Evolutionary conservation across 2,888 invertebrate genomes (phyloP).

Genomic region (Synergus umbraculus): DNA sequence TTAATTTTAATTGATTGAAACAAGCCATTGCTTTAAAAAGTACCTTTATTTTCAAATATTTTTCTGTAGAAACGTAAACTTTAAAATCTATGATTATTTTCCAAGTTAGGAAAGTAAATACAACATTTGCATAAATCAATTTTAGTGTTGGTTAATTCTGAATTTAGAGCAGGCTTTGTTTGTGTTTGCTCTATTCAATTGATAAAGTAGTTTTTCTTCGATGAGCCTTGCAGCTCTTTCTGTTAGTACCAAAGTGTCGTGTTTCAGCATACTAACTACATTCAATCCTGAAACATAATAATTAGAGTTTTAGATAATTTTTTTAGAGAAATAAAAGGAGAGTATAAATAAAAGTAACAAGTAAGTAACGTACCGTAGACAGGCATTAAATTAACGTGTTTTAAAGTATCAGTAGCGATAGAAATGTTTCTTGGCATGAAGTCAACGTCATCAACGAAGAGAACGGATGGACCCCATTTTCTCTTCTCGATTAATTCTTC

Average conservation of each 20-base stretch:
- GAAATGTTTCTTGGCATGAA: slow-evolving; percentile 93
- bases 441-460: slow-evolving; percentile 95
- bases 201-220: slow-evolving; percentile 86
- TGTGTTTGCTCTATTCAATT: slow-evolving; percentile 82
- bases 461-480: slow-evolving; percentile 97
- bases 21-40: background rate
- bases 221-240: slow-evolving; percentile 89
- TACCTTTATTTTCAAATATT: slow-evolving; percentile 5
- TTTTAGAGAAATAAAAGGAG: slow-evolving; percentile 11
- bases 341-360: background rate
- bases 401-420: slow-evolving; percentile 87
- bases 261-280: slow-evolving; percentile 97
- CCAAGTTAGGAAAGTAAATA: slow-evolving; percentile 22
- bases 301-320: background rate
- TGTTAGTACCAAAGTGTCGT: slow-evolving; percentile 94
- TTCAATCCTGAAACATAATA: slow-evolving; percentile 82
- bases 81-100: slow-evolving; percentile 37
- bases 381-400: slow-evolving; percentile 95
- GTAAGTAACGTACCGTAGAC: slow-evolving; percentile 83
- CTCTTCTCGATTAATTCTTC: slow-evolving; percentile 88
- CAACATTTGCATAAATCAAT: slow-evolving; percentile 20
- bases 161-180: slow-evolving; percentile 78
- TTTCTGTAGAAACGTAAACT: background rate
- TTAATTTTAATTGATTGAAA: background rate
- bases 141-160: slow-evolving; percentile 81